Evolutionary conservation across 2,797 vertebrate species (phyloP).

Genomic region (Schizopygopsis malacanthus): DNA sequence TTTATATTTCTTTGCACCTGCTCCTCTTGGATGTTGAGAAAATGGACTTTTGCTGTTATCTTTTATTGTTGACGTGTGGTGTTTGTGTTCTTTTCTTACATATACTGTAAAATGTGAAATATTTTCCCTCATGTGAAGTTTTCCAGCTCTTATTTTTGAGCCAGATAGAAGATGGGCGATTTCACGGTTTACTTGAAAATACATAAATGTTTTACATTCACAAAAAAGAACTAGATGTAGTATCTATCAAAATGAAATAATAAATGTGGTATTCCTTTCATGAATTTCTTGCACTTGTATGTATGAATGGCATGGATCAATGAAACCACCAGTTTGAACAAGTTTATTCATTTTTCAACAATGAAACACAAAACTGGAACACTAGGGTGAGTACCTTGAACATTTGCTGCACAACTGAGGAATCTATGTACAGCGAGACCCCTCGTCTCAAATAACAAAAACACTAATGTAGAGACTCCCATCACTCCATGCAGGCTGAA

Average conservation of each 20-base stretch:
- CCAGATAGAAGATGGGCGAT: not conserved
- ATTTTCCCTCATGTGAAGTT: not conserved
- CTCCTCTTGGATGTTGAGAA: slow-evolving; percentile 83
- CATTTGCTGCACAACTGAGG: slow-evolving; percentile 58
- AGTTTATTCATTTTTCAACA: slow-evolving; percentile 74
- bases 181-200: slow-evolving; percentile 14
- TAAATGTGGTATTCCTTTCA: slow-evolving; percentile 15
- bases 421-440: slow-evolving; percentile 40
- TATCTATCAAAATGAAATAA: not conserved
- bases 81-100: not conserved
- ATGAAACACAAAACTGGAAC: slow-evolving; percentile 71
- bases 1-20: slow-evolving; percentile 84
- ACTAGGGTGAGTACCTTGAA: slow-evolving; percentile 66
- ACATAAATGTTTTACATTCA: not conserved
- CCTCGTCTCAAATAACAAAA: slow-evolving; percentile 13
- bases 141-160: not conserved
- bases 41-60: not conserved
- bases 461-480: not conserved
- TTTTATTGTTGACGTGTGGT: slow-evolving; percentile 54
- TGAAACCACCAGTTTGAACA: slow-evolving; percentile 60
- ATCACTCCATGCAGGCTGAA: slow-evolving; percentile 3
- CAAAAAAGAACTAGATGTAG: not conserved
- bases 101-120: not conserved
- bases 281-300: not conserved
- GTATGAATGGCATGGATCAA: not conserved